phyloP scores from a whole-genome alignment of 2,888 invertebrate genomes.

The Volucella zonaria region DNA sequence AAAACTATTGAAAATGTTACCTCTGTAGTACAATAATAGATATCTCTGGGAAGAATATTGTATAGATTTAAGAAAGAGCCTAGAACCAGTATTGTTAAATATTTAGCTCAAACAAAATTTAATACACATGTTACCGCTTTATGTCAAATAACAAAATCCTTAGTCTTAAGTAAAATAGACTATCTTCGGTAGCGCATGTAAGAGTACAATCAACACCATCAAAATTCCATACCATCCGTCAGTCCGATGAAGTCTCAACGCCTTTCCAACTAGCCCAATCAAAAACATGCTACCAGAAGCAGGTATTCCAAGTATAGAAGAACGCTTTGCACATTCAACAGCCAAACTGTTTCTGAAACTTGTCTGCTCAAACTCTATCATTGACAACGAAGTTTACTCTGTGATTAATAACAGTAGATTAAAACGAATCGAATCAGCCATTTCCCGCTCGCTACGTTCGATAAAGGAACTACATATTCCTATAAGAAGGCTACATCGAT shows the following conservation, averaged over 20 bases:
- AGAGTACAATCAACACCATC: slow-evolving; percentile 30
- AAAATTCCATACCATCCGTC: slow-evolving; percentile 35
- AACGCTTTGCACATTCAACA: not conserved
- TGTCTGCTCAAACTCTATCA: not conserved
- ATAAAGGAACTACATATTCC: too few relatives aligned
- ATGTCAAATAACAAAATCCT: too few relatives aligned
- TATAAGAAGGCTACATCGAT: too few relatives aligned
- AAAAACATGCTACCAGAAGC: slow-evolving; percentile 43
- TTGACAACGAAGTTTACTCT: not conserved
- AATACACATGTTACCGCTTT: too few relatives aligned
- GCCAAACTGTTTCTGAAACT: slow-evolving; percentile 1
- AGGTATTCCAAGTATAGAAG: slow-evolving; percentile 33
- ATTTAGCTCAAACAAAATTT: too few relatives aligned
- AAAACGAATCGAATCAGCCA: too few relatives aligned
- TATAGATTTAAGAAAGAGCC: not conserved
- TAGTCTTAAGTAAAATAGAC: slow-evolving; percentile 6
- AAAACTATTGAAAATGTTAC: slow-evolving; percentile 9
- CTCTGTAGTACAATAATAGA: slow-evolving; percentile 21
- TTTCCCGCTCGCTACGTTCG: too few relatives aligned
- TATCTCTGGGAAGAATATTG: slow-evolving; percentile 34
- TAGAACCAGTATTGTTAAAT: too few relatives aligned
- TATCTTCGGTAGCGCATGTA: slow-evolving; percentile 46
- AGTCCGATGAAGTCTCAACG: slow-evolving; percentile 41
- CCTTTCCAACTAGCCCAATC: slow-evolving; percentile 48
- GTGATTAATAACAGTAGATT: too few relatives aligned